These are phyloP conservation scores for Corvus cornix DNA, from an alignment of 2,113 vertebrate species.

Conservation along the genomic window DNA sequence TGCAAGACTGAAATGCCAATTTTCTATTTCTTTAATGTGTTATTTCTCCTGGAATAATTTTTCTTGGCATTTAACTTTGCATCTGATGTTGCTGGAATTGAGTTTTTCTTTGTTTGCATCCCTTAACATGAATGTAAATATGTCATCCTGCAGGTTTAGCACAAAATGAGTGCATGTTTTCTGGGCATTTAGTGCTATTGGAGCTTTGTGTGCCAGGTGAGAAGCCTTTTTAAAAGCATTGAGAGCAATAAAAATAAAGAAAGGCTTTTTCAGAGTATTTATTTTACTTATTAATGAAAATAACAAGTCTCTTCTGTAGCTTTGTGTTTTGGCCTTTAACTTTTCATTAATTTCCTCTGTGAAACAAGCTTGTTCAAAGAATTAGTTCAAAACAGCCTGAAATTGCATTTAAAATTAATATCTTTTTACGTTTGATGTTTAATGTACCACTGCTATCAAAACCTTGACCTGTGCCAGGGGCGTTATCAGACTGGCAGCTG, in stretches of 20 bases:
- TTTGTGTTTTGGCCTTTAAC: slow-evolving; percentile 2
- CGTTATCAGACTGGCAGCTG: background rate
- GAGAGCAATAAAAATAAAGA: background rate
- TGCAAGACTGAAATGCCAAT: background rate
- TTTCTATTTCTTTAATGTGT: background rate
- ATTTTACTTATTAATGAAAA: background rate
- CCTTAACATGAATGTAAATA: background rate
- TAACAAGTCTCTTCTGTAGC: background rate
- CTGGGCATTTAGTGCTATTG: background rate
- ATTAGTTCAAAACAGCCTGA: background rate
- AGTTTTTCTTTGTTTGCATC: background rate
- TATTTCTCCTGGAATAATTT: background rate
- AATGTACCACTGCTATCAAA: background rate
- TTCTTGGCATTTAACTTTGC: background rate
- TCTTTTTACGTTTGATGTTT: background rate
- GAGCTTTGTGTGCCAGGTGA: background rate
- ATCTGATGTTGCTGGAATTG: background rate
- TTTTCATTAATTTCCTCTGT: background rate
- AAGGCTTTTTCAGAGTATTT: background rate
- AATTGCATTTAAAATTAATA: background rate
- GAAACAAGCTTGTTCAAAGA: background rate
- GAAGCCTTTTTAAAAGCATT: background rate
- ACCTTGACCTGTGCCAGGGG: background rate
- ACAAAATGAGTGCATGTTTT: background rate
- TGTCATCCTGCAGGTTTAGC: background rate